Conservation (phyloP, 2,888 invertebrate species). For the Cheilosia scutellata region DNA sequence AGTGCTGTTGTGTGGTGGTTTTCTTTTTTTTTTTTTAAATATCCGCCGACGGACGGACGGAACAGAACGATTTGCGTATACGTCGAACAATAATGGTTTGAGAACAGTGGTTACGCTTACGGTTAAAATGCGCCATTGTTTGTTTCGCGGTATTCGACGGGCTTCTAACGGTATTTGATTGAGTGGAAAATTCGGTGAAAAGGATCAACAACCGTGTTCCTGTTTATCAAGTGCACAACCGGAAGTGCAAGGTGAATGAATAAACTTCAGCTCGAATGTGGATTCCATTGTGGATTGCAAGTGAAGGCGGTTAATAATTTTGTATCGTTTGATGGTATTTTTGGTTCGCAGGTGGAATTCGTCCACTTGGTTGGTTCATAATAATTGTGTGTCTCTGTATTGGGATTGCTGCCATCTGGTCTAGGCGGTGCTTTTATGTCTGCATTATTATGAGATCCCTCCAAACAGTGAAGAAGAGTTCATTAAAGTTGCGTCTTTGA, state of each 20-base stretch:
- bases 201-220: slow-evolving; percentile 19
- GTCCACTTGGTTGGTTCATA: slow-evolving; percentile 21
- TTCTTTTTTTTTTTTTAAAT: not conserved
- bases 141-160: not conserved
- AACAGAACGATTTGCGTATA: not conserved
- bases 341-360: slow-evolving; percentile 55
- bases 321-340: slow-evolving; percentile 43
- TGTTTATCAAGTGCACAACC: slow-evolving; percentile 45
- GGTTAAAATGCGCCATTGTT: not conserved
- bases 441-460: slow-evolving; percentile 5
- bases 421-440: slow-evolving; percentile 31
- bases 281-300: slow-evolving; percentile 61
- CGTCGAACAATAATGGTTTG: too few species aligned
- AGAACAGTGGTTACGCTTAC: not conserved
- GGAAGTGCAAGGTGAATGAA: slow-evolving; percentile 64
- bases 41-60: not conserved
- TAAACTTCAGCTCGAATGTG: slow-evolving; percentile 8
- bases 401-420: slow-evolving; percentile 63
- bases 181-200: slow-evolving; percentile 33
- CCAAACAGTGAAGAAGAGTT: slow-evolving; percentile 38
- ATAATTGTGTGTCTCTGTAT: slow-evolving; percentile 12
- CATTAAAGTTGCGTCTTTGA: slow-evolving; percentile 62
- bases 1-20: slow-evolving; percentile 17
- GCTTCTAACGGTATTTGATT: not conserved
- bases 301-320: slow-evolving; percentile 1